Evolutionary conservation across 2,113 vertebrate species (phyloP), one percentile per base, ranked within the genome.

Genomic region (Camelus bactrianus): DNA sequence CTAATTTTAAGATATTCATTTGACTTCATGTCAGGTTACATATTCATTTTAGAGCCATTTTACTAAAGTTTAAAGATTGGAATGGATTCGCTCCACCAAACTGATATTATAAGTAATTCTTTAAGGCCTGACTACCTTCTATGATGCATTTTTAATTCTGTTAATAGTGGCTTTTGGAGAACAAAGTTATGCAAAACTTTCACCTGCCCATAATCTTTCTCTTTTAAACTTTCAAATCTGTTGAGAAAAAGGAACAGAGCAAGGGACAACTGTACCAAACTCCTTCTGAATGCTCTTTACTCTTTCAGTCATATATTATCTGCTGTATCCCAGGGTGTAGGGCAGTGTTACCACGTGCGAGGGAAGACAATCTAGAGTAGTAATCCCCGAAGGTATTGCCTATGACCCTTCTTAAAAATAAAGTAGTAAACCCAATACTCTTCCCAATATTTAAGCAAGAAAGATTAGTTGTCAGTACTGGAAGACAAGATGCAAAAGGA

Each of bases 41-140:
- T 85, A 35, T 42, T 95, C 48, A 77, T 77, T 97, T 90, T 92
- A 93, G 64, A 79, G 60, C 38, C 11, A 3, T 94, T 94, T 91
- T 80, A 60, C 24, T 92, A 26, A 87, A 95, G n/a, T 62, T 81
- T 67, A 82, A 94, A 92, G 17, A 24, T 93, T 75, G 24, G 35
- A 89, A 85, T 76, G 16, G 32, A 79, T 87, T 95, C 26, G 9
- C 35, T 82, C 32, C 70, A 91, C 54, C 64, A 90, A 81, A 88
- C 19, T 84, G 38, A 60, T 62, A 67, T 10, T 56, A 50, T 38
- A 83, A 82, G 67, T 82, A 85, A 13, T 3, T 52, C 15, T 92
- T 79, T 93, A 93, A 65, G 6, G 73, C 4, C 52, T 85, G 30
- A 69, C n/a, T 81, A 65, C 32, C 95, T 85, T 82, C 70, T 60